Evolutionary conservation across 2,113 vertebrate genomes (phyloP).

Genomic region (Dendropsophus ebraccatus): DNA sequence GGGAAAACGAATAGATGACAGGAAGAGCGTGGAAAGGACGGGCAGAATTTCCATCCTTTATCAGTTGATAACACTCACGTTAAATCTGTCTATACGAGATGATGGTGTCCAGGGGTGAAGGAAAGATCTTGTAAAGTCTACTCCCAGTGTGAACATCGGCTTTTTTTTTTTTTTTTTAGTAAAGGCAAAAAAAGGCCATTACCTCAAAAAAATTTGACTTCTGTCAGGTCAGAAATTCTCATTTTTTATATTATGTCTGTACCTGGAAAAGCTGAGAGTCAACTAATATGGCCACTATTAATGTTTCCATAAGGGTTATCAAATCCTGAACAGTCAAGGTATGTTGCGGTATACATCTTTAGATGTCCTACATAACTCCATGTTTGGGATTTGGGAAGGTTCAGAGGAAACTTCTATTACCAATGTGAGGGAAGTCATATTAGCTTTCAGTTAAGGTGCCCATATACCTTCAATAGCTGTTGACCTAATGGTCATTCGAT

Average conservation of each 20-base stretch:
- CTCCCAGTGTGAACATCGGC: neutral
- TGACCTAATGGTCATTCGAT: too few species aligned
- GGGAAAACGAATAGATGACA: neutral
- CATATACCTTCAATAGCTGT: too few species aligned
- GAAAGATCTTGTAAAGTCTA: neutral
- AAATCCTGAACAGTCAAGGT: too few species aligned
- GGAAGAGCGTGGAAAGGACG: conserved; percentile 10
- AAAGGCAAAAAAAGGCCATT: neutral
- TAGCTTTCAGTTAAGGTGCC: too few species aligned
- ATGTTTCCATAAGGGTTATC: too few species aligned
- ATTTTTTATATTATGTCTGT: neutral
- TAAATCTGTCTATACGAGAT: neutral
- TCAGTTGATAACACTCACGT: conserved; percentile 13
- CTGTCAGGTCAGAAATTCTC: neutral
- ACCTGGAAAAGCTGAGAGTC: neutral
- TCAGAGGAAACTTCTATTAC: too few species aligned
- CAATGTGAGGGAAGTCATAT: too few species aligned
- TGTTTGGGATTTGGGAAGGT: neutral
- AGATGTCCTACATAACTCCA: neutral
- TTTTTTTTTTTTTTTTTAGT: neutral
- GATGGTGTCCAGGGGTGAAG: conserved; percentile 1
- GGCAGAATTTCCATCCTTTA: conserved; percentile 27
- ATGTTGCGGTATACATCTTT: neutral
- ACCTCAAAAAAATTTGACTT: neutral
- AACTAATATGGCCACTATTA: neutral